Evolutionary conservation across 1,140 invertebrate species (phyloP).

Genomic region (Argopecten irradians): DNA sequence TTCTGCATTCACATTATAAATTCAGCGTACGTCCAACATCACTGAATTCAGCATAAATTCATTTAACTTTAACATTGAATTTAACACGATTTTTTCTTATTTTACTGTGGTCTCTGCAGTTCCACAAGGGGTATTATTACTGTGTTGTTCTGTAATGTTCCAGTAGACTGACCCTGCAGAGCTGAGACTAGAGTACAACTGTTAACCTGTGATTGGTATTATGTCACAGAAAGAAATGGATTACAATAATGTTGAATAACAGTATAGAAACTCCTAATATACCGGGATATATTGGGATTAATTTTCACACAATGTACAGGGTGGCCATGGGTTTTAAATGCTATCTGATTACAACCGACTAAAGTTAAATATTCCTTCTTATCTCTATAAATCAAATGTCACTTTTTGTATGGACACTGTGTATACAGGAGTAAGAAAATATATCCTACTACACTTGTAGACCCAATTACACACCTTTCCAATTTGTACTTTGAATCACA

Average conservation of each 20-base stretch:
- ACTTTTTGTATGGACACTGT: background rate
- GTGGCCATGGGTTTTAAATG: background rate
- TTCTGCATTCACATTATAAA: no score
- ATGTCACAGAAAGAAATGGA: background rate
- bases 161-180: background rate
- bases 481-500: background rate
- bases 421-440: background rate
- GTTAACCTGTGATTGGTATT: background rate
- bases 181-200: background rate
- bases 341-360: background rate
- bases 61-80: no score
- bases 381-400: background rate
- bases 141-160: background rate
- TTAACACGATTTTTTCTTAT: no score
- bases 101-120: no score
- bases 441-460: background rate
- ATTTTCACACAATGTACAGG: background rate
- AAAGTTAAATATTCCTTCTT: background rate
- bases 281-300: background rate
- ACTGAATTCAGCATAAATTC: no score
- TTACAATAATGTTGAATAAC: slow-evolving; percentile 7
- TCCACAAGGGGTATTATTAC: background rate
- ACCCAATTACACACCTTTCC: background rate
- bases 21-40: no score
- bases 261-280: background rate